A percentile compares a stretch with the other conserved stretches of the same genome.
phyloP scores from a whole-genome alignment of 2,113 vertebrate genomes.

The Bettongia penicillata region DNA sequence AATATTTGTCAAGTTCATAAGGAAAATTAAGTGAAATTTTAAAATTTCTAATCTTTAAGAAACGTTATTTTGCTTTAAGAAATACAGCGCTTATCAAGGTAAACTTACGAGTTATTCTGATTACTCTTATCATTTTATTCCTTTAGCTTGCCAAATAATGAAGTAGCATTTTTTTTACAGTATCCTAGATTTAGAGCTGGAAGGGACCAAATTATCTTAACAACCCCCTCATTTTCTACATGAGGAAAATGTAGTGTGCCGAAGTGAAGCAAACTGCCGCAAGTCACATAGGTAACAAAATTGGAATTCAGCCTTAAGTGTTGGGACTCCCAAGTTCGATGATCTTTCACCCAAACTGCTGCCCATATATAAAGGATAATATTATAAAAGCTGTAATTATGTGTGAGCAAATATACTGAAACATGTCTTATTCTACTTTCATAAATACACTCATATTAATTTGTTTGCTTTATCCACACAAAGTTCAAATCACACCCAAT shows the following conservation, averaged over 20 bases:
- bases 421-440: constrained; percentile 35
- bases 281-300: not conserved
- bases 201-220: not conserved
- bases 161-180: not conserved
- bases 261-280: not conserved
- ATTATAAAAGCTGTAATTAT: constrained; percentile 45
- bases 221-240: not conserved
- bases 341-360: too few species aligned
- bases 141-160: not conserved
- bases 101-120: not conserved
- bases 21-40: not conserved
- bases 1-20: not conserved
- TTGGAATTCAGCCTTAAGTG: not conserved
- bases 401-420: not conserved
- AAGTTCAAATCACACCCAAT: constrained; percentile 9
- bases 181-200: not conserved
- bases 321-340: not conserved
- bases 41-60: not conserved
- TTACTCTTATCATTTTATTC: constrained; percentile 20
- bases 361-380: not conserved
- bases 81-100: not conserved
- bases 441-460: not conserved
- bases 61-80: constrained; percentile 14
- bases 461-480: not conserved
- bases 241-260: not conserved